Evolutionary conservation across 2,797 vertebrate species (phyloP).

Genomic region (Alectoris magna): DNA sequence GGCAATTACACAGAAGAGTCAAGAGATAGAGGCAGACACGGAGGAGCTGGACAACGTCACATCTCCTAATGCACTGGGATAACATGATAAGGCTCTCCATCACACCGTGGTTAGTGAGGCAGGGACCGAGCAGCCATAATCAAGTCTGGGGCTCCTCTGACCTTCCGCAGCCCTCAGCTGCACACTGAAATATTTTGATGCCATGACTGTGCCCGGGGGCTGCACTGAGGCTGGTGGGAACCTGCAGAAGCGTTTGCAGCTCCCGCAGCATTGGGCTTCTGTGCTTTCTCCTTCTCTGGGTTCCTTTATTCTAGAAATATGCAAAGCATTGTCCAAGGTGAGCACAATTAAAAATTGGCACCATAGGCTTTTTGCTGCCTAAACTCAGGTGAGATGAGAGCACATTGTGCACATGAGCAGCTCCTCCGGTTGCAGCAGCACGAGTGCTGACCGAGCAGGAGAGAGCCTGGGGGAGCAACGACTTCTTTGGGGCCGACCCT

Average conservation of each 20-base stretch:
- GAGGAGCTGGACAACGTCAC: conserved; percentile 56
- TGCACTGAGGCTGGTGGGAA: fast-evolving
- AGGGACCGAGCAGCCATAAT: not conserved
- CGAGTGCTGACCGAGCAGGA: not conserved
- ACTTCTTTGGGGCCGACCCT: not conserved
- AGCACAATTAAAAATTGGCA: fast-evolving
- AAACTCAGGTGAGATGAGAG: not conserved
- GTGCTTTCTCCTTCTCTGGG: fast-evolving
- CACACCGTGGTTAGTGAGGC: not conserved
- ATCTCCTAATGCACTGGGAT: not conserved
- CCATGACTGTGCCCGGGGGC: not conserved
- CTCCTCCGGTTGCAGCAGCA: fast-evolving
- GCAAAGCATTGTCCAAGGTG: not conserved
- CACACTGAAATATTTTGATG: not conserved
- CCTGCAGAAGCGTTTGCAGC: not conserved
- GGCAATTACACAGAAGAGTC: conserved; percentile 52
- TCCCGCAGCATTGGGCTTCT: not conserved
- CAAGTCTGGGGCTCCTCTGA: not conserved
- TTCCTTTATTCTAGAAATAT: not conserved
- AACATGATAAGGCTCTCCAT: not conserved
- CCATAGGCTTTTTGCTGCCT: fast-evolving
- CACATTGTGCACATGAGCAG: fast-evolving
- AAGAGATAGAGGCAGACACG: not conserved
- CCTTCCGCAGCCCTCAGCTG: not conserved
- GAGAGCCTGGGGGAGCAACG: fast-evolving